phyloP scores from a whole-genome alignment of 2,888 invertebrate species.

The Aphrophora alni region DNA sequence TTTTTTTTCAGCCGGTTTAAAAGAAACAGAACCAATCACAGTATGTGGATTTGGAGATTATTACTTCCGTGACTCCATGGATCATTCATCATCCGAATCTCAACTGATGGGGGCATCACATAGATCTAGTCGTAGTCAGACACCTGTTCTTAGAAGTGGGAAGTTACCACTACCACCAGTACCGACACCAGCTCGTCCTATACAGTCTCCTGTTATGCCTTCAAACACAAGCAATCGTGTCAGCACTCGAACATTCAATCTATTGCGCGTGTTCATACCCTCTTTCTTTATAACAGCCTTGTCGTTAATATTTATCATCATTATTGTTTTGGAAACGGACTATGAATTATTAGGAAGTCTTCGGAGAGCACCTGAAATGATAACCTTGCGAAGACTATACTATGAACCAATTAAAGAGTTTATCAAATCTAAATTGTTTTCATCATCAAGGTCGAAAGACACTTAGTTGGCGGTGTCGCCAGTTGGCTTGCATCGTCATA shows the following conservation, averaged over 20 bases:
- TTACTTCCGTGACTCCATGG: slow-evolving; percentile 76
- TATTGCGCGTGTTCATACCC: slow-evolving; percentile 76
- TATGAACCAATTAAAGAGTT: slow-evolving; percentile 85
- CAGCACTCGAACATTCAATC: slow-evolving; percentile 64
- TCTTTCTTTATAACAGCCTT: slow-evolving; percentile 77
- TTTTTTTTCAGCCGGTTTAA: slow-evolving; percentile 54
- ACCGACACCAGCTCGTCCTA: slow-evolving; percentile 30
- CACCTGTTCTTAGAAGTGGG: slow-evolving; percentile 54
- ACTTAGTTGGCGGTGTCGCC: slow-evolving; percentile 22
- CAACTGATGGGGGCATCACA: slow-evolving; percentile 64
- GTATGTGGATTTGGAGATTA: slow-evolving; percentile 65
- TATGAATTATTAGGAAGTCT: slow-evolving; percentile 72
- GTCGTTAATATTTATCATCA: slow-evolving; percentile 69
- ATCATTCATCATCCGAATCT: slow-evolving; percentile 82
- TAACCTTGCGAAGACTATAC: slow-evolving; percentile 75
- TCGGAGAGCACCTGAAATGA: slow-evolving; percentile 78
- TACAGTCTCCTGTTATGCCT: slow-evolving; percentile 51
- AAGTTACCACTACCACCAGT: slow-evolving; percentile 47
- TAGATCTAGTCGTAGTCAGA: slow-evolving; percentile 61
- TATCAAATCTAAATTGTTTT: slow-evolving; percentile 55
- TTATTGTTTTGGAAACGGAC: slow-evolving; percentile 81
- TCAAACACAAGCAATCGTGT: slow-evolving; percentile 36
- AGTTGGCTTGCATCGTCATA: not conserved
- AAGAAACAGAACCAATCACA: slow-evolving; percentile 46
- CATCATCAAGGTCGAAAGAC: slow-evolving; percentile 17